Base-by-base conservation (phyloP, 1,140 invertebrate genomes). In the Piezodorus guildinii region DNA sequence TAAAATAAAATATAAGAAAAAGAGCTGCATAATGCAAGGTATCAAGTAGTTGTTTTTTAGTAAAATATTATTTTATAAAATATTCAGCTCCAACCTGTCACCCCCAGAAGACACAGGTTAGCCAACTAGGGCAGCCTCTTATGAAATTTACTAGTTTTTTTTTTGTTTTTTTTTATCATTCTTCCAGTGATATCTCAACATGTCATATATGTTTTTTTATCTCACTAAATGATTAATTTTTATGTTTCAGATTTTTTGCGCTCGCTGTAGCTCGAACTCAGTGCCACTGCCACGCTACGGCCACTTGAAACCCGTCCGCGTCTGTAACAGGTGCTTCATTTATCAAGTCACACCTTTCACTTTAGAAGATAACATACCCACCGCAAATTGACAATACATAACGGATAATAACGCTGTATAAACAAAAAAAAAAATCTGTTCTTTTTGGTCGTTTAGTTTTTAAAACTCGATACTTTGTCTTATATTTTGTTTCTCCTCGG, bases 231-330 rank as follows among this genome's bases (percentile, higher is more conserved):
- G n/a, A 59, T 59, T 64, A 12, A 62, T 30, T 10, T 65, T 54
- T 54, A 59, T 65, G 62, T 66, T 65, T 72, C 83, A 93, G 81
- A 92, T 97, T 17, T 97, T 96, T 74, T 97, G 94, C 75, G 86
- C 88, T 3, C 83, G 90, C 39, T 98, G 94, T 75, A 96, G 93
- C 67, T 85, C 88, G 15, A 93, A 96, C 73, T 91, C 87, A 62
- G 90, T 96, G 17, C 91, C 94, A 19, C 75, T 98, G 61, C 93
- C 93, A 3, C 90, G 91, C 68, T 97, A 86, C 75, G 94, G 94
- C 12, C 88, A 95, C 67, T 77, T 84, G 58, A 94, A 92, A 72
- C 92, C 94, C 5, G 94, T 97, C 0, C 81, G 94, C 56, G 94
- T 97, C 1, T 98, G 94, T 74, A 94, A 95, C 70, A 84, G 88